Conservation (phyloP, 2,888 invertebrate genomes). For the Autographa gamma region DNA sequence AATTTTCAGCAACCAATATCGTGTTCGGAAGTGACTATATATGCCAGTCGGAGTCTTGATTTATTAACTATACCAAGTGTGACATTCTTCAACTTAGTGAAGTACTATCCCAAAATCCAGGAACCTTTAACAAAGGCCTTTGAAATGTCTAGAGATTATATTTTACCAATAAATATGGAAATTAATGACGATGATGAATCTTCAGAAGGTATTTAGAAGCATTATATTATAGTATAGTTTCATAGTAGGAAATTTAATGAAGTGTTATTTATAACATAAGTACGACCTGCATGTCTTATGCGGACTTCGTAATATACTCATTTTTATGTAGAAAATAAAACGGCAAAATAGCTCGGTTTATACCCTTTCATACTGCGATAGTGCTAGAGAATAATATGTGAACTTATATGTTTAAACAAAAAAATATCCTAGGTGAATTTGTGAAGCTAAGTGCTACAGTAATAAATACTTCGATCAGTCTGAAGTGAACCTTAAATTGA, state of each 20-base stretch:
- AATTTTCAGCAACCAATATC: conserved; percentile 78
- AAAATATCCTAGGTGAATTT: too few species aligned
- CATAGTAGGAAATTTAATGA: not conserved
- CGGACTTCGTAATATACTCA: too few species aligned
- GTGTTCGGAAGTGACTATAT: conserved; percentile 81
- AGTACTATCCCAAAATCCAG: conserved; percentile 83
- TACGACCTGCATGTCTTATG: not conserved
- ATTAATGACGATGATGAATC: conserved; percentile 69
- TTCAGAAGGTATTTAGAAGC: conserved; percentile 67
- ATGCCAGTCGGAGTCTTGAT: conserved; percentile 83
- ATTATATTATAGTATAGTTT: too few species aligned
- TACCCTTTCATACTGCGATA: too few species aligned
- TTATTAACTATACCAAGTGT: conserved; percentile 80
- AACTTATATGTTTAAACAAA: too few species aligned
- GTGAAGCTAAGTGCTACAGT: too few species aligned
- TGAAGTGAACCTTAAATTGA: not conserved
- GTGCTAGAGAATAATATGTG: too few species aligned
- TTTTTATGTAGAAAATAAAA: too few species aligned
- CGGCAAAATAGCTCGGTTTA: too few species aligned
- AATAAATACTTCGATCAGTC: too few species aligned
- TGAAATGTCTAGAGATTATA: conserved; percentile 80
- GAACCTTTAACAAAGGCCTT: conserved; percentile 82
- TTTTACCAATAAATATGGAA: conserved; percentile 81
- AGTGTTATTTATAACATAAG: not conserved
- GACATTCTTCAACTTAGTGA: conserved; percentile 82